Evolutionary conservation across 2,113 vertebrate genomes (phyloP).

Genomic region (Sinosuthora webbiana): DNA sequence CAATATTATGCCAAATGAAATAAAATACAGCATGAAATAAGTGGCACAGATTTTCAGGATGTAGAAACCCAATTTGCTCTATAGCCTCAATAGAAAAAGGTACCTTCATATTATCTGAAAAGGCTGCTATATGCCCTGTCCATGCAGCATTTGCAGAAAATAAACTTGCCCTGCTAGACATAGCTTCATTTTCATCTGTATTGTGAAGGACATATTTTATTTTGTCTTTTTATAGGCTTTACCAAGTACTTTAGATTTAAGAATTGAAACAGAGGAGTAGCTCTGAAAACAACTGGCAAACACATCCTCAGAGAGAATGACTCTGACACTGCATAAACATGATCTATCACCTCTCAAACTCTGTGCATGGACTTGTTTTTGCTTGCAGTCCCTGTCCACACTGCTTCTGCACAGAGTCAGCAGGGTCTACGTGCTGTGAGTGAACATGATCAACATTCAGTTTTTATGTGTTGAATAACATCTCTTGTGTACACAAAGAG

Average conservation of each 20-base stretch:
- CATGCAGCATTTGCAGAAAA: not conserved
- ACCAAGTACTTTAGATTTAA: not conserved
- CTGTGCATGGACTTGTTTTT: not conserved
- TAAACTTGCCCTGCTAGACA: not conserved
- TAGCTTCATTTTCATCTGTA: not conserved
- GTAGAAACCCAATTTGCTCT: not conserved
- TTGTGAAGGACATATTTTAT: not conserved
- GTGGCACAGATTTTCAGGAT: not conserved
- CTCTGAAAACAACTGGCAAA: not conserved
- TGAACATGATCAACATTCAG: not conserved
- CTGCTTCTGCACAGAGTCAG: not conserved
- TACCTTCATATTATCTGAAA: not conserved
- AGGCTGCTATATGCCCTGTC: not conserved
- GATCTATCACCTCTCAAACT: not conserved
- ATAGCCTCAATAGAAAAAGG: not conserved
- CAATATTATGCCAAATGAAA: not conserved
- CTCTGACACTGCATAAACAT: not conserved
- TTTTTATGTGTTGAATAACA: not conserved
- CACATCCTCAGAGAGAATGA: not conserved
- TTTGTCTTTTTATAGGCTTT: not conserved
- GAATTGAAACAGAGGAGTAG: not conserved
- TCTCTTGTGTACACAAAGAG: not conserved
- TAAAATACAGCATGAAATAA: not conserved
- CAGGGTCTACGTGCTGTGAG: not conserved
- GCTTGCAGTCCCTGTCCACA: not conserved